Base-by-base conservation (phyloP, 2,888 invertebrate species). In the Marronus borbonicus region DNA sequence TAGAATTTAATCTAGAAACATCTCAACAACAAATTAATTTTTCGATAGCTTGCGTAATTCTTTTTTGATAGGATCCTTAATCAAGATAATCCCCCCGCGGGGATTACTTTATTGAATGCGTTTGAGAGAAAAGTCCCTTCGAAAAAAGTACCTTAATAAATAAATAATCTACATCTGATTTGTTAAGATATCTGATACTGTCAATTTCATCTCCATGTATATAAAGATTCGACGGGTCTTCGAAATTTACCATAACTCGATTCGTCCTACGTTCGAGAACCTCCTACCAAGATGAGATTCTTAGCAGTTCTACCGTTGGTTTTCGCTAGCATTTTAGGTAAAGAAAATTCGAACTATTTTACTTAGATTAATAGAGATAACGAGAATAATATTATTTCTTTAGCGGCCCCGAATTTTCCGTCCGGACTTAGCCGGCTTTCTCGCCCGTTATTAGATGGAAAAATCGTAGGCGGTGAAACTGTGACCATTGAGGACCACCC, bases 401-500 rank as follows among this genome's bases (percentile, higher is more conserved):
- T 60, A 60, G 62, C 58, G 20, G 58, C 44, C 2, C 31, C 72
- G 10, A 3, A 14, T 5, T 24, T n/a, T 14, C 14, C 24, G 14
- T 62, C 10, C 8, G 12, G 8, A 17, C 49, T 44, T 1, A 24
- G 12, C 5, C 20, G n/a, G n/a, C n/a, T n/a, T n/a, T n/a, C 20
- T 24, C 4, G 55, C 3, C 58, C 72, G 3, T n/a, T 52, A 28
- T 17, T 36, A 3, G 66, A 66, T 58, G 76, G 52, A 60, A 66
- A 52, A 24, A 76, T 66, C 12, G 55, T 66, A 2, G 76, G 76
- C 3, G 65, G 66, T n/a, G 17, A 1, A 1, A 12, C 20, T 0
- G 76, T 76, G 3, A 14, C 14, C n/a, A 66, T 76, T n/a, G 76
- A 76, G 20, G 76, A 76, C 14, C 50, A 76, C 49, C 64, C 64